These are phyloP conservation scores for Percina caprodes DNA, from an alignment of 2,113 vertebrate genomes.

Conservation along the genomic window DNA sequence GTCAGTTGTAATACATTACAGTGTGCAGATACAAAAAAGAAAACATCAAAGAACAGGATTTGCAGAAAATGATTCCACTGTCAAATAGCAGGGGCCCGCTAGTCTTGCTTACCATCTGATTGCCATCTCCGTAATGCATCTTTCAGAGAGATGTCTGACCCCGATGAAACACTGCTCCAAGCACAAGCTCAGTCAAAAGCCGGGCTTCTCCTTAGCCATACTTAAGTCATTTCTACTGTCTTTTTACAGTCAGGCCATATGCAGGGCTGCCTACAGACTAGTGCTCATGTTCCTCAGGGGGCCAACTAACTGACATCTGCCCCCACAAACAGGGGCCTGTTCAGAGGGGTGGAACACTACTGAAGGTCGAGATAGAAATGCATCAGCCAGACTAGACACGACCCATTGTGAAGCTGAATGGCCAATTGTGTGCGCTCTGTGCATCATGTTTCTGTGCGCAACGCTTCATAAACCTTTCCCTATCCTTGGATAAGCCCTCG, in stretches of 20 bases:
- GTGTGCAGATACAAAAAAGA: background rate
- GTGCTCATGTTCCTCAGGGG: slow-evolving; percentile 19
- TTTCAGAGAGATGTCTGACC: slow-evolving; percentile 7
- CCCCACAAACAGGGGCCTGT: slow-evolving; percentile 48
- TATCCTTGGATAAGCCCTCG: slow-evolving; percentile 43
- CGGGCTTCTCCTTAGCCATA: slow-evolving; percentile 11
- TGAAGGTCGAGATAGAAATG: slow-evolving; percentile 35
- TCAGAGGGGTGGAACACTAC: slow-evolving; percentile 34
- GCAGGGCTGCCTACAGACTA: slow-evolving; percentile 27
- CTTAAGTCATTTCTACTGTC: slow-evolving; percentile 43
- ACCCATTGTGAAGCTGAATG: slow-evolving; percentile 49
- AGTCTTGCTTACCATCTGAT: background rate
- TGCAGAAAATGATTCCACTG: slow-evolving; percentile 15
- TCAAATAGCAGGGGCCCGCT: slow-evolving; percentile 13
- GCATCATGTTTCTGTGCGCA: slow-evolving; percentile 52
- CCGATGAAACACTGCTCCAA: slow-evolving; percentile 27
- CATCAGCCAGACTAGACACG: slow-evolving; percentile 40
- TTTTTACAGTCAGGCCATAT: slow-evolving; percentile 44
- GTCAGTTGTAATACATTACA: background rate
- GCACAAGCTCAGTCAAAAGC: slow-evolving; percentile 28
- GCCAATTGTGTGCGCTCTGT: slow-evolving; percentile 41
- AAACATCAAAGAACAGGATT: background rate
- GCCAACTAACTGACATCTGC: slow-evolving; percentile 51
- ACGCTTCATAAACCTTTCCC: slow-evolving; percentile 40
- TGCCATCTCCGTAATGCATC: slow-evolving; percentile 18